Conservation (phyloP, 2,888 invertebrate genomes). For the Tetragnatha montana region DNA sequence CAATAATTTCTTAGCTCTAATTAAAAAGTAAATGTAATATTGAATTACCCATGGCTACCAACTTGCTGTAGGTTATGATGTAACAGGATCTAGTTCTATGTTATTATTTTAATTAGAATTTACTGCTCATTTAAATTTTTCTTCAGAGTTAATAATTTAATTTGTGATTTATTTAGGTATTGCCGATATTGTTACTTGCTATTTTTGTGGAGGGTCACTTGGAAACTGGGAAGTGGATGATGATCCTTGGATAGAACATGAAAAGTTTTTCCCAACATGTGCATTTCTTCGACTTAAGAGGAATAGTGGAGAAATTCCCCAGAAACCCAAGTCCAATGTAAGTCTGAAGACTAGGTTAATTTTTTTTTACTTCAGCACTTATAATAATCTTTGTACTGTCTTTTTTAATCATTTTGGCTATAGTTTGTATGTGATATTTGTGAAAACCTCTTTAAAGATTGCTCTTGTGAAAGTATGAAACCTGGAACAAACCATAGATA, state of each 20-base stretch:
- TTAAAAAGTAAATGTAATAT: no score
- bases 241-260: slow-evolving; percentile 96
- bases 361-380: neutral
- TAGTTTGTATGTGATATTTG: no score
- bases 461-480: no score
- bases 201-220: slow-evolving; percentile 93
- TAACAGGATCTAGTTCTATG: no score
- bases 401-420: neutral
- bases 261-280: slow-evolving; percentile 91
- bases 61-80: no score
- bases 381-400: neutral
- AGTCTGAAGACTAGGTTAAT: no score
- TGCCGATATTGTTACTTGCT: slow-evolving; percentile 79
- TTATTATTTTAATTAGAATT: no score
- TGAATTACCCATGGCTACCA: no score
- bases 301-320: neutral
- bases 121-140: neutral
- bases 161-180: slow-evolving; percentile 35
- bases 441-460: no score
- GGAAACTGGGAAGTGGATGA: slow-evolving; percentile 94
- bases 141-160: neutral
- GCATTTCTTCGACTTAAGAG: slow-evolving; percentile 80
- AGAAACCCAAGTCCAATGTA: neutral
- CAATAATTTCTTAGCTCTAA: no score
- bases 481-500: no score